These are phyloP conservation scores for Cephus pulcher DNA, from an alignment of 2,888 invertebrate genomes.

Conservation along the genomic window DNA sequence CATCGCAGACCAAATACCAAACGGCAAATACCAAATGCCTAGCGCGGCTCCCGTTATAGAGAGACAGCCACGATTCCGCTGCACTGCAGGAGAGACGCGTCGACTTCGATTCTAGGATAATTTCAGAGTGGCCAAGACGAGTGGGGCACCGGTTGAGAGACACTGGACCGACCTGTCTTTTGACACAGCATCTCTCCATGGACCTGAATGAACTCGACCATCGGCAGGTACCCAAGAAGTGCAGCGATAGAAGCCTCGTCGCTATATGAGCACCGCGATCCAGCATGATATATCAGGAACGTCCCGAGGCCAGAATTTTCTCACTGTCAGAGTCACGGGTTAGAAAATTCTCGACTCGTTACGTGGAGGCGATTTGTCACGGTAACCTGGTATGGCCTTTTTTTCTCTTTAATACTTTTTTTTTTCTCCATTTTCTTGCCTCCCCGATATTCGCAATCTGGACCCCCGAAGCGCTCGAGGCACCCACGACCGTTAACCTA, in stretches of 20 bases:
- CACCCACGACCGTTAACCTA: constrained; percentile 41
- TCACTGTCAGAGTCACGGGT: background rate
- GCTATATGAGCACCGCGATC: background rate
- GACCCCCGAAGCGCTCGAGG: constrained; percentile 35
- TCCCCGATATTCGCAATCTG: constrained; percentile 27
- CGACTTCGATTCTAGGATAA: background rate
- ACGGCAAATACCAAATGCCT: background rate
- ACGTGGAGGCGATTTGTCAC: background rate
- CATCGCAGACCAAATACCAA: constrained; percentile 34
- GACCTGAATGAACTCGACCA: background rate
- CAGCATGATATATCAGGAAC: background rate
- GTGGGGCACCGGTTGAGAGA: background rate
- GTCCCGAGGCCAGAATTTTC: background rate
- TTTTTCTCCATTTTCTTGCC: background rate
- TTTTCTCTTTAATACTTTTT: constrained; percentile 4
- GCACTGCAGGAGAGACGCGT: background rate
- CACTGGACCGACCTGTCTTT: background rate
- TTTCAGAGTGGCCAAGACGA: background rate
- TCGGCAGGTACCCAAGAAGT: background rate
- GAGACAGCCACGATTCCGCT: background rate
- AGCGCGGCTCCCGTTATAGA: background rate
- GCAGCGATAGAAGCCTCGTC: background rate
- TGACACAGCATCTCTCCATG: background rate
- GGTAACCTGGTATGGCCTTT: constrained; percentile 4
- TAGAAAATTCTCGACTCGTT: background rate